A percentile compares a stretch with the other conserved stretches of the same genome.
These are phyloP conservation scores for Channa maculata DNA, from an alignment of 2,113 vertebrate genomes.

Conservation along the genomic window DNA sequence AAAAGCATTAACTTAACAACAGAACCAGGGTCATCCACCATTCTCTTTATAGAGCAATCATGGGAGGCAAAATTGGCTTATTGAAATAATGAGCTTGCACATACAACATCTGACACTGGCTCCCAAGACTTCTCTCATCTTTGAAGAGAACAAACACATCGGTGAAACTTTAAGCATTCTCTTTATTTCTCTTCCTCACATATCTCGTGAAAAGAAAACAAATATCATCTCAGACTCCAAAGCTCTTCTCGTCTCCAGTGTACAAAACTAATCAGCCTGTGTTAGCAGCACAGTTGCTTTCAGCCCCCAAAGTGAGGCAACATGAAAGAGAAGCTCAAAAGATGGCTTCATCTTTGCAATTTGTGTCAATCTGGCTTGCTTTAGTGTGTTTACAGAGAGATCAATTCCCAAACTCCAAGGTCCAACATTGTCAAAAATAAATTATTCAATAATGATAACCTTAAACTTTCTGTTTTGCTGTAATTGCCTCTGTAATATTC, in stretches of 20 bases:
- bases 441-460: conserved; percentile 73
- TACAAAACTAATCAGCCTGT: conserved; percentile 74
- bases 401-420: conserved; percentile 70
- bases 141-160: conserved; percentile 82
- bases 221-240: conserved; percentile 72
- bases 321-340: conserved; percentile 75
- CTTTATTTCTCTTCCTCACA: conserved; percentile 81
- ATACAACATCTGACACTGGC: conserved; percentile 61
- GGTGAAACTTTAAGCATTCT: conserved; percentile 81
- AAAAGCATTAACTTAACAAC: conserved; percentile 76
- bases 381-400: conserved; percentile 78
- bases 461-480: conserved; percentile 68
- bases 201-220: conserved; percentile 74
- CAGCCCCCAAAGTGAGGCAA: conserved; percentile 66
- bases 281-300: conserved; percentile 70
- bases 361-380: conserved; percentile 71
- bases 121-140: conserved; percentile 60
- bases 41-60: conserved; percentile 81
- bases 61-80: conserved; percentile 75
- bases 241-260: conserved; percentile 68
- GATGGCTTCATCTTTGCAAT: conserved; percentile 67
- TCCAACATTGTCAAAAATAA: conserved; percentile 71
- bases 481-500: conserved; percentile 67
- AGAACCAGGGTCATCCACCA: conserved; percentile 72
- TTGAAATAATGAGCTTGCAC: conserved; percentile 79